These are phyloP conservation scores for Drosophila navojoa DNA, from an alignment of 1,140 invertebrate species.

Conservation along the genomic window DNA sequence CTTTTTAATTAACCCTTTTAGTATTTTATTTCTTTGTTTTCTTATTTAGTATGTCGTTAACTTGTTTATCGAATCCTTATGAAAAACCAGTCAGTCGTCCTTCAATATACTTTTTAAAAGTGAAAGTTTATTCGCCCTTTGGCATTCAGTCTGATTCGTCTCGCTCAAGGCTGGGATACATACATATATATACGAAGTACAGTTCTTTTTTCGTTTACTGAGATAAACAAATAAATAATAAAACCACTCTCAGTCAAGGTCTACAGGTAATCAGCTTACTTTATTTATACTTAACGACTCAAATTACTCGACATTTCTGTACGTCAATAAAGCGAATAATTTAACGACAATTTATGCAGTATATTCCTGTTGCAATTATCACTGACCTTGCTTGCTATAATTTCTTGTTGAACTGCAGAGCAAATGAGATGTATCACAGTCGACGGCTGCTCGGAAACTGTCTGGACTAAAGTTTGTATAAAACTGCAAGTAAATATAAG, in stretches of 20 bases:
- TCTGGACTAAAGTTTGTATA: not conserved
- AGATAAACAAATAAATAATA: constrained; percentile 12
- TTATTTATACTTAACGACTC: constrained; percentile 13
- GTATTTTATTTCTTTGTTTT: no score
- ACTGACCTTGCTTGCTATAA: constrained; percentile 34
- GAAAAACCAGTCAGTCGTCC: not conserved
- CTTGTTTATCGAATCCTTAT: no score
- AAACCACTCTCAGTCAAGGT: constrained; percentile 35
- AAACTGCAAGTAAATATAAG: constrained; percentile 16
- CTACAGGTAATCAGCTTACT: constrained; percentile 27
- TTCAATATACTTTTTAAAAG: not conserved
- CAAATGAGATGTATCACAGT: constrained; percentile 23
- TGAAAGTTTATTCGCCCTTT: not conserved
- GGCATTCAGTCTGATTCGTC: not conserved
- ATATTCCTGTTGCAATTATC: constrained; percentile 9
- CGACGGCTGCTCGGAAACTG: constrained; percentile 23
- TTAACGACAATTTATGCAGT: not conserved
- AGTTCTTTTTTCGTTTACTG: not conserved
- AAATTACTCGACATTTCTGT: not conserved
- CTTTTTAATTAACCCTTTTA: no score
- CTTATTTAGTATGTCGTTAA: no score
- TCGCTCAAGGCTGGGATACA: not conserved
- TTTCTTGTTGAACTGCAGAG: not conserved
- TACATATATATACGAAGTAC: not conserved
- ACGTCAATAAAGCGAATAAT: no score